Base-by-base conservation (phyloP, 2,888 invertebrate genomes). In the Meganola albula region DNA sequence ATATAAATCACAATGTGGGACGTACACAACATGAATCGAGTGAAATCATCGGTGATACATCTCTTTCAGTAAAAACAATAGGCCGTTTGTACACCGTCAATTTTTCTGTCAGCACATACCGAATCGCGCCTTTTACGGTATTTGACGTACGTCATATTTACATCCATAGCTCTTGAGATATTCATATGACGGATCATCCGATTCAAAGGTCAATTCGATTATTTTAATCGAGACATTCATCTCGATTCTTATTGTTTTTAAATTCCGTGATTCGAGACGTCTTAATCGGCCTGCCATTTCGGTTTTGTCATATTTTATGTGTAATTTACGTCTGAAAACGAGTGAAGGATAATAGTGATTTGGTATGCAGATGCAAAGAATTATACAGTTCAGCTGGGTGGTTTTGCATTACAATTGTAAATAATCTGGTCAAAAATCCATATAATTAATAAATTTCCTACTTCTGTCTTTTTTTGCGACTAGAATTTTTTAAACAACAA, bases 191-290 rank as follows among this genome's bases (percentile, higher is more conserved):
- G 59, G 66, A 71, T 73, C 66, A 62, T 38, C 55, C 49, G 53
- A 58, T 50, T 27, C 53, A 76, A 74, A 76, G 77, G 78, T 75
- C 74, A 66, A 56, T 62, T 55, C 69, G 75, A 75, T 77, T 76
- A 75, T 74, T 73, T 74, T 77, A 76, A 78, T 77, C 76, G 74
- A 70, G 69, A 74, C 72, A 70, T 74, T 72, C 67, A 78, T 78
- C 74, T 75, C 67, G 67, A 63, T 69, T 63, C 66, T 71, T 70
- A 74, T 74, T 75, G 74, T 78, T 74, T 72, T 68, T 57, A 53
- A 70, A 67, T 74, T 73, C 70, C 72, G 73, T 57, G 53, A 56
- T 61, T 58, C 55, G 60, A 60, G 68, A 76, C 70, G 66, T 74
- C 74, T 76, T 74, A 74, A 76, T 76, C 74, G 70, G 51, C 51